Evolutionary conservation across 1,140 invertebrate species (phyloP), one percentile per base, ranked within the genome.

Genomic region (Drosophila grimshawi): DNA sequence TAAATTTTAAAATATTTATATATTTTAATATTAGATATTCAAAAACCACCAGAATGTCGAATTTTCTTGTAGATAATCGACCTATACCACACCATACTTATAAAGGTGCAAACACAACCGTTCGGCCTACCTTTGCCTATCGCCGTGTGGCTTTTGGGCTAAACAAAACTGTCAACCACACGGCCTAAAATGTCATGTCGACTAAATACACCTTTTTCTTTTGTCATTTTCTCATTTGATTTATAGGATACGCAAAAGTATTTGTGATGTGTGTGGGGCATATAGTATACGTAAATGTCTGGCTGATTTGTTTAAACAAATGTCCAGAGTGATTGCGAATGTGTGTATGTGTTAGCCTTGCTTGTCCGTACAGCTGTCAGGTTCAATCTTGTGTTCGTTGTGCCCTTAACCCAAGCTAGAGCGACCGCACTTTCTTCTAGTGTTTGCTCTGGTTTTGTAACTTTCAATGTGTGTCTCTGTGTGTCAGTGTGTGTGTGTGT

Each of bases 291-390:
- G 72, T 70, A 75, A 75, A 70, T 70, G 66, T 67, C 57, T 60
- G 68, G 49, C 73, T 80, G 83, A 86, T 88, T 88, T 86, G 80
- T 86, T 86, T 86, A 89, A 80, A 80, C 85, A 80, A 85, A 89
- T 64, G 80, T 74, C 61, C 67, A 69, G 48, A 52, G 33, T 73
- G 59, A 51, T 51, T 52, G 48, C 33, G 51, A 33, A 39, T 45
- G 37, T 66, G 63, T 46, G 63, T 43, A 5, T 51, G 41, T 29
- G 57, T 51, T n/a, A 49, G 53, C 46, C 41, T 80, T 55, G 69
- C 78, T 76, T 78, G 77, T 80, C 68, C 64, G 73, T 73, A 81
- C 78, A 74, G 73, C 80, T 88, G 83, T 89, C 83, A 85, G 68
- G 64, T 67, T 68, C 83, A 86, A 82, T 88, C 80, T 65, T 57